Evolutionary conservation across 2,888 invertebrate species (phyloP), one percentile per base, ranked within the genome.

Genomic region (Melieria omissa): DNA sequence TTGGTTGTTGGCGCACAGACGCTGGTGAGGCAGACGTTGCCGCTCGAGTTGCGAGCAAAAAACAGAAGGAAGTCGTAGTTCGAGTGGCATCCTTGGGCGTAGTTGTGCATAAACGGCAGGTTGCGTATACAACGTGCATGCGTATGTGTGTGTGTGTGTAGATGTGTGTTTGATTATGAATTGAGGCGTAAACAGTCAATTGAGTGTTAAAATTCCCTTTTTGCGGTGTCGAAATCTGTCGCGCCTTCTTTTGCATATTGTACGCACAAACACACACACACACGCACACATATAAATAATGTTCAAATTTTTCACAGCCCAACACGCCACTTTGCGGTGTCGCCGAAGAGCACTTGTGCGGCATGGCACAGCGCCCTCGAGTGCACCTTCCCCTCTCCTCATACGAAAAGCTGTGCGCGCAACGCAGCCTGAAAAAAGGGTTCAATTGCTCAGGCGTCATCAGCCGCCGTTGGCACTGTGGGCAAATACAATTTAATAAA

Each of bases 141-240:
- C 65, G 42, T 73, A 46, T 49, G 61, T 73, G 69, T 29, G 14
- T 60, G 10, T 9, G 63, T 52, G 41, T 69, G 69, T 75, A 74
- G 69, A 58, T 71, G 75, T 75, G 62, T 61, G 14, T 69, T 45
- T 74, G 72, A 73, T 73, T 65, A 54, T 41, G n/a, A 58, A 42
- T 58, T 82, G 79, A 83, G 79, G 84, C 84, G 80, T 83, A 82
- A 84, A 80, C 81, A 80, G 79, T 76, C 81, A 84, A 85, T 84
- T 84, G 85, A 82, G 84, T 84, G 80, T 80, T 79, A 84, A 84
- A 76, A 78, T 73, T 70, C 64, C 66, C 63, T 69, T 70, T 74
- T 69, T 66, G 9, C 65, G 65, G 29, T 47, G 49, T 12, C 52
- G 14, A 52, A 52, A 52, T 8, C 14, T 52, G 52, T 52, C 52